A percentile compares a stretch with the other conserved stretches of the same genome.
Evolutionary conservation across 2,888 invertebrate species (phyloP).

Genomic region (Diloba caeruleocephala): DNA sequence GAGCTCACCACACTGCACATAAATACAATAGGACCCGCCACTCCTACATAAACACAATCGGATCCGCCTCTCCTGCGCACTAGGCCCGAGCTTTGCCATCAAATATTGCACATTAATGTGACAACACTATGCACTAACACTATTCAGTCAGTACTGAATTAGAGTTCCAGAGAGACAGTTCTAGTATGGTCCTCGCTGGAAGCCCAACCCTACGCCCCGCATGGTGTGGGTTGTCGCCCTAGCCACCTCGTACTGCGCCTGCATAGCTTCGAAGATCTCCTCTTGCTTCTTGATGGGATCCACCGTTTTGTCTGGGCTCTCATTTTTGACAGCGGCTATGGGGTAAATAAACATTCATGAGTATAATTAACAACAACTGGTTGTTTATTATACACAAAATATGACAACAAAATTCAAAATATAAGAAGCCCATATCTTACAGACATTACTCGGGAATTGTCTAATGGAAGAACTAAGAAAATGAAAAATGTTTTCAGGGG

Average conservation of each 20-base stretch:
- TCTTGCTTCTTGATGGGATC: conserved; percentile 92
- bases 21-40: neutral
- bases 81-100: neutral
- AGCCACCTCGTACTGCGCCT: conserved; percentile 98
- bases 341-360: conserved; percentile 2
- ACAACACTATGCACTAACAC: conserved; percentile 36
- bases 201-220: conserved; percentile 95
- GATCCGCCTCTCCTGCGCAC: neutral
- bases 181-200: conserved; percentile 86
- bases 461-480: no score
- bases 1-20: conserved; percentile 1
- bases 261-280: conserved; percentile 97
- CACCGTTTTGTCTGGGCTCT: conserved; percentile 72
- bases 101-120: conserved; percentile 11
- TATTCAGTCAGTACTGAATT: no score
- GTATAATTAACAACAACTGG: no score
- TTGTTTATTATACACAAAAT: no score
- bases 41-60: no score
- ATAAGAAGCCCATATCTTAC: no score
- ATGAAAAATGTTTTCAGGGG: no score
- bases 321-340: conserved; percentile 78
- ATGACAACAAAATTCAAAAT: no score
- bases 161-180: no score
- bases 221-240: conserved; percentile 98
- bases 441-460: no score